Conservation (phyloP, 2,113 vertebrate genomes). For the Salminus brasiliensis region DNA sequence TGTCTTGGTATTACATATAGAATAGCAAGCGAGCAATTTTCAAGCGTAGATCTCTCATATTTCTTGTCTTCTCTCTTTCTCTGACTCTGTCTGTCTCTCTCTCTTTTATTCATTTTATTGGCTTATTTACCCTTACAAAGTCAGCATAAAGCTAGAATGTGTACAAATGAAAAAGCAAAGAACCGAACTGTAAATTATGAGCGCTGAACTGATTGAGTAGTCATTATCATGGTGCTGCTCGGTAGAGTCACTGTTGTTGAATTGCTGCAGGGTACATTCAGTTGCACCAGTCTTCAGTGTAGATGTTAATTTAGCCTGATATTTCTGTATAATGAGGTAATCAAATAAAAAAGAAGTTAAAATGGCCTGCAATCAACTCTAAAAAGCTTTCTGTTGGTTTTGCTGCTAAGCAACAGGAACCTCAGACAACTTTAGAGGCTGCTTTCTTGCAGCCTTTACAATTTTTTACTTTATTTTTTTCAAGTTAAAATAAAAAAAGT, state of each 20-base stretch:
- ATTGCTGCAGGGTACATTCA: not conserved
- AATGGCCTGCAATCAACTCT: constrained; percentile 5
- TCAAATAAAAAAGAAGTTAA: constrained; percentile 12
- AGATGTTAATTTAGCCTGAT: constrained; percentile 23
- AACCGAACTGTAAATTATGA: not conserved
- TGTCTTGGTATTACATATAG: constrained; percentile 20
- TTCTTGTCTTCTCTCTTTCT: not conserved
- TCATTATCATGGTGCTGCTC: not conserved
- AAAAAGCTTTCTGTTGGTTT: not conserved
- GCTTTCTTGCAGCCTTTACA: not conserved
- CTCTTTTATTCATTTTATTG: not conserved
- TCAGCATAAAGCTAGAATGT: not conserved
- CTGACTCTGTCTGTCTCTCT: not conserved
- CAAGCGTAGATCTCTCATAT: not conserved
- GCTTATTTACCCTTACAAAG: not conserved
- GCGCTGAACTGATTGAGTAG: constrained; percentile 7
- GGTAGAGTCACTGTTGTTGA: not conserved
- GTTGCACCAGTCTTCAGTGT: not conserved
- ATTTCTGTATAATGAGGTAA: constrained; percentile 26
- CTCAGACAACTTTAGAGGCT: not conserved
- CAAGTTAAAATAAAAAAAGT: not conserved
- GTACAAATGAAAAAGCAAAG: not conserved
- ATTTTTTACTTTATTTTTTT: not conserved
- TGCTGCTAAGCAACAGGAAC: constrained; percentile 39
- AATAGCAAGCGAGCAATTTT: not conserved